Base-by-base conservation (phyloP, 2,113 vertebrate species). In the Chionodraco myersi region DNA sequence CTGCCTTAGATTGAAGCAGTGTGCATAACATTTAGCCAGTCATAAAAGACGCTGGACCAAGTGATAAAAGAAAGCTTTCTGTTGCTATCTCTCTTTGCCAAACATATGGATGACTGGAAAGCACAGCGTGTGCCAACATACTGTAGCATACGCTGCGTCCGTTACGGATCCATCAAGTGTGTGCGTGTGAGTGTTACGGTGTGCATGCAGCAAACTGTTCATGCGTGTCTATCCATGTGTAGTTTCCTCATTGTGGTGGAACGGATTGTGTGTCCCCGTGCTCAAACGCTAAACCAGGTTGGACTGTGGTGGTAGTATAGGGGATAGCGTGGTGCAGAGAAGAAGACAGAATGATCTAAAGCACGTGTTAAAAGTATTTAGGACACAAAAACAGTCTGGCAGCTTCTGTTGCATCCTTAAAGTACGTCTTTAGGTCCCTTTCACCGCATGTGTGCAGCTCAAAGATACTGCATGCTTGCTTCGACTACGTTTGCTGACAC, bases 101-200 rank as follows among this genome's bases (percentile, higher is more conserved):
- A 83, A 84, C 82, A 89, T 86, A 86, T 83, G 84, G 74, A 75
- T 64, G 62, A 65, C 60, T 79, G 67, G 47, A 65, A 81, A 65
- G 56, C 53, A 26, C 73, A 70, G 75, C 53, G 34, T 65, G 74
- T 45, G 72, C 67, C 70, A 77, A 66, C 63, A 63, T 53, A 60
- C 56, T 80, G 69, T 77, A 51, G 63, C 72, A 74, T 83, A 75
- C 80, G 83, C 63, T 58, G 74, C 60, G 58, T 86, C 80, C 79
- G 47, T 88, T 82, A 80, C 85, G 69, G 61, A 72, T 84, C 62
- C 60, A 89, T 86, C 69, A 64, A 60, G 41, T 56, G 56, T 5
- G 56, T 5, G 57, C 15, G 16, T 12, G 13, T 53, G 45, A 52
- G 63, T 66, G 44, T 74, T 30, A 82, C 73, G 59, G 73, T 69